Evolutionary conservation across 64 coral and sea anemone genomes (phyloP).

Genomic region (Platygyra sinensis): DNA sequence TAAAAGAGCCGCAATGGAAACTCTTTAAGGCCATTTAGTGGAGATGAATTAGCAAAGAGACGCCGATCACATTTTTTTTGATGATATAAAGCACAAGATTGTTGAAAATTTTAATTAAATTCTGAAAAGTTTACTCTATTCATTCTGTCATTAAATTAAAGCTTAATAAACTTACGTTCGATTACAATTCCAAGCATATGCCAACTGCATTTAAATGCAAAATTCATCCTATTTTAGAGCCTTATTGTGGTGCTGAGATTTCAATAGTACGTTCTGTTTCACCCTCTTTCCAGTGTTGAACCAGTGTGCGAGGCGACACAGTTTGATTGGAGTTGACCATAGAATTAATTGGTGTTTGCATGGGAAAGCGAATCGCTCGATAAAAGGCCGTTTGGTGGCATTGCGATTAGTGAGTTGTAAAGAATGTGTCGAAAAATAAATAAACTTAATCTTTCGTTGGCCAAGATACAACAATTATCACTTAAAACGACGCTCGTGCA

Average conservation of each 20-base stretch:
- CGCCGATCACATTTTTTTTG: not conserved
- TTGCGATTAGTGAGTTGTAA: not conserved
- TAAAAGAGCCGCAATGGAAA: slow-evolving; percentile 4
- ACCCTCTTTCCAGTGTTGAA: not conserved
- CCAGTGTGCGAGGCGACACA: not conserved
- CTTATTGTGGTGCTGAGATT: not conserved
- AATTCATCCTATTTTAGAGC: not conserved
- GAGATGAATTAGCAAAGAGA: not conserved
- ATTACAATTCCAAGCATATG: not conserved
- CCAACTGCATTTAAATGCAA: not conserved
- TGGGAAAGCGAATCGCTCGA: not conserved
- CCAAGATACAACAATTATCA: slow-evolving; percentile 9
- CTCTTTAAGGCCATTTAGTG: not conserved
- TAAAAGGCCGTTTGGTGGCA: slow-evolving; percentile 1
- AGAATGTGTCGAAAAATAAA: slow-evolving; percentile 2
- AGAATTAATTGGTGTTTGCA: slow-evolving; percentile 2
- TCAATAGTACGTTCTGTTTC: not conserved
- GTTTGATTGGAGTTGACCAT: not conserved
- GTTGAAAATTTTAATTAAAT: slow-evolving; percentile 36
- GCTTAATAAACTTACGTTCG: not conserved
- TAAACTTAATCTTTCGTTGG: slow-evolving; percentile 17
- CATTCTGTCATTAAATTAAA: not conserved
- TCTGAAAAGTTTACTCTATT: not conserved
- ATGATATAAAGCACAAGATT: not conserved
- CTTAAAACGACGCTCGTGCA: not conserved